Conservation (phyloP, 2,113 vertebrate genomes). For the Columba livia region DNA sequence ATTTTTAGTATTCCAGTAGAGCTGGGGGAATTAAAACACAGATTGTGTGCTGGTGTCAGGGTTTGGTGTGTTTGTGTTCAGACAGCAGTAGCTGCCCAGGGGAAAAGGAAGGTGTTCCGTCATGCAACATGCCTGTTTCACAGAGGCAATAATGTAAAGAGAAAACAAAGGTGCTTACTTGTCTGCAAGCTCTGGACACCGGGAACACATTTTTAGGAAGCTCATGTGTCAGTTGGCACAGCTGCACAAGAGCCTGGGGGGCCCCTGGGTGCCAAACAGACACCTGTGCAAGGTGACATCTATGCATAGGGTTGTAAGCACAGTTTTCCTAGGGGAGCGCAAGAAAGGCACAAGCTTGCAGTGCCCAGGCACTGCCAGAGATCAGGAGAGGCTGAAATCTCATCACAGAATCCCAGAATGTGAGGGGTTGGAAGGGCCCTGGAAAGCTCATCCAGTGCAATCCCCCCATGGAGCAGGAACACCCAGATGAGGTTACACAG, state of each 20-base stretch:
- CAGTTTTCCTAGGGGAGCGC: not conserved
- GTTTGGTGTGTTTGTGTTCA: not conserved
- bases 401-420: too few species aligned
- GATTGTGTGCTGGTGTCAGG: accelerated
- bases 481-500: too few species aligned
- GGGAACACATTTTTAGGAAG: not conserved
- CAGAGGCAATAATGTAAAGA: not conserved
- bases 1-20: not conserved
- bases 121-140: not conserved
- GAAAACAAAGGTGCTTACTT: not conserved
- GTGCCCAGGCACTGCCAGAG: too few species aligned
- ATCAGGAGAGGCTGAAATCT: too few species aligned
- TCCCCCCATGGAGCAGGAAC: too few species aligned
- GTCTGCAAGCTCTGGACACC: not conserved
- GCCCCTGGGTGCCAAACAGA: not conserved
- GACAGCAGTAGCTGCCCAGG: not conserved
- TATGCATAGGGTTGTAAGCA: too few species aligned
- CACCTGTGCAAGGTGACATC: not conserved
- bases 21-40: not conserved
- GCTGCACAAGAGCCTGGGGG: not conserved
- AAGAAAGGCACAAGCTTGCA: not conserved
- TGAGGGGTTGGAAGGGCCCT: too few species aligned
- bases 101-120: not conserved
- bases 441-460: too few species aligned
- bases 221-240: not conserved